phyloP scores from a whole-genome alignment of 2,797 vertebrate species.

The Columba guinea region DNA sequence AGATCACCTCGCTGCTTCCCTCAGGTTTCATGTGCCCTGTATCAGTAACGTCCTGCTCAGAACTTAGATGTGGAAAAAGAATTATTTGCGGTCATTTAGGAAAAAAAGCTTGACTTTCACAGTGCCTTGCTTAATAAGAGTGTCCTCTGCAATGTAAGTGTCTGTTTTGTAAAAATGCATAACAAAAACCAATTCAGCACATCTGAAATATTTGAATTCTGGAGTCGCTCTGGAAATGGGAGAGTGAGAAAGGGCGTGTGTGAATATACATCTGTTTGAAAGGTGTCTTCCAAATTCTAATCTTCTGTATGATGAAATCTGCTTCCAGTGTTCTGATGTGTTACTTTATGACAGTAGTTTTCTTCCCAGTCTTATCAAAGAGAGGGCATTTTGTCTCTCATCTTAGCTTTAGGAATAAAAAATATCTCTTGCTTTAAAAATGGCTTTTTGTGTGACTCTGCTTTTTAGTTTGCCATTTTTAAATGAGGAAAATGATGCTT shows the following conservation, averaged over 20 bases:
- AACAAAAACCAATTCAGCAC: not conserved
- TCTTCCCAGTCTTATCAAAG: not conserved
- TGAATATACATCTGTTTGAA: not conserved
- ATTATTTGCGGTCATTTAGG: not conserved
- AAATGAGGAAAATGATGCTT: not conserved
- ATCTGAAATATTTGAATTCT: not conserved
- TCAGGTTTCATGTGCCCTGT: not conserved
- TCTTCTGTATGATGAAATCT: not conserved
- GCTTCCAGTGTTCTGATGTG: not conserved
- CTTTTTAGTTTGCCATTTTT: not conserved
- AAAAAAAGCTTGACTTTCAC: not conserved
- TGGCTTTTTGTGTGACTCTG: not conserved
- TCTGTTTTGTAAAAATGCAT: not conserved
- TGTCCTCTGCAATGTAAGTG: not conserved
- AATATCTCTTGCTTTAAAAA: not conserved
- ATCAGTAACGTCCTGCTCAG: not conserved
- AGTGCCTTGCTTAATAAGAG: not conserved
- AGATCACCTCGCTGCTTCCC: not conserved
- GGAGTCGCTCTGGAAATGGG: not conserved
- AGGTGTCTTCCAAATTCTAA: not conserved
- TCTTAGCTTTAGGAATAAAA: not conserved
- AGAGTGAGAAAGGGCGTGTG: rapidly evolving
- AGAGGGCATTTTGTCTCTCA: not conserved
- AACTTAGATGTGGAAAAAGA: not conserved
- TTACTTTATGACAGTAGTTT: not conserved